Evolutionary conservation across 2,113 vertebrate species (phyloP).

Genomic region (Sigmodon hispidus): DNA sequence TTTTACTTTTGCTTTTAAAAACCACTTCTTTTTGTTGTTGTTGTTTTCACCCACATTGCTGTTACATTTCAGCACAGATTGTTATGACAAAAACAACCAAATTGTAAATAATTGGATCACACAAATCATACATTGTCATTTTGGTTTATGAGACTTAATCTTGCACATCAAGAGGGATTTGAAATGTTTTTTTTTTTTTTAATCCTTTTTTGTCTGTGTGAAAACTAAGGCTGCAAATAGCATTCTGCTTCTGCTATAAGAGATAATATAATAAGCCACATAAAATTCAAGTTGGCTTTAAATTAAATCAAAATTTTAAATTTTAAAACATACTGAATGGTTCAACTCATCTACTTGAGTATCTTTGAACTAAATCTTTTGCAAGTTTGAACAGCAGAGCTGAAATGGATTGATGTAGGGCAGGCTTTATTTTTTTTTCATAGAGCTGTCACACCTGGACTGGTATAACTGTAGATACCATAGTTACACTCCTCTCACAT

Average conservation of each 20-base stretch:
- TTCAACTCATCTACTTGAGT: background rate
- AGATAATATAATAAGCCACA: conserved; percentile 33
- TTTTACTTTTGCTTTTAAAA: conserved; percentile 47
- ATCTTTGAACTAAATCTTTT: background rate
- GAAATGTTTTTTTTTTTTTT: conserved; percentile 60
- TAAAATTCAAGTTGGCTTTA: conserved; percentile 51
- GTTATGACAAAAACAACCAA: conserved; percentile 60
- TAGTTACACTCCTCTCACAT: background rate
- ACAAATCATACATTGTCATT: conserved; percentile 63
- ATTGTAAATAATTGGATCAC: conserved; percentile 56
- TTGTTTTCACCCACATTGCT: background rate
- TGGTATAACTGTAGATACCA: background rate
- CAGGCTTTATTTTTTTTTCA: background rate
- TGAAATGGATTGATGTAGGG: background rate
- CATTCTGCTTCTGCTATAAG: background rate
- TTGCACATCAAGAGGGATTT: conserved; percentile 59
- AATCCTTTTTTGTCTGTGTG: conserved; percentile 58
- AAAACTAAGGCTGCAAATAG: conserved; percentile 58
- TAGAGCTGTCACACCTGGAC: background rate
- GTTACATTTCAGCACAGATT: conserved; percentile 55
- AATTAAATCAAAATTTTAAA: conserved; percentile 55
- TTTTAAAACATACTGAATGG: conserved; percentile 7
- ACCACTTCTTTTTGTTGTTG: background rate
- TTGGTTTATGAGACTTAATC: conserved; percentile 48
- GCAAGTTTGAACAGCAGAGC: background rate